Evolutionary conservation across 2,797 vertebrate species (phyloP).

Genomic region (Taenioides sp.): DNA sequence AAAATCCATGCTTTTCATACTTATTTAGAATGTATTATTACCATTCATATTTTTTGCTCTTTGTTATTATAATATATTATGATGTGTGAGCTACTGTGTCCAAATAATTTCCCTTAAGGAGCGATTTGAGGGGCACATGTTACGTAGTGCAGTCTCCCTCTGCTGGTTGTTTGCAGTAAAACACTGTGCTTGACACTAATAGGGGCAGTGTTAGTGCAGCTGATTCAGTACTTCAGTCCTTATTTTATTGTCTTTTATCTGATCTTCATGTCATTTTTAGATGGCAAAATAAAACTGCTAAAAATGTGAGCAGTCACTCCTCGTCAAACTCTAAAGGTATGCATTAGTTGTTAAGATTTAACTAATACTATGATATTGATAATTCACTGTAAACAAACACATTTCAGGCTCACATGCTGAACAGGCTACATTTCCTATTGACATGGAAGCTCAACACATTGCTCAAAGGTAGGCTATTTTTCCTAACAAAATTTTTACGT

Average conservation of each 20-base stretch:
- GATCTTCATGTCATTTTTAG: conserved; percentile 40
- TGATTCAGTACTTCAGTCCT: no score
- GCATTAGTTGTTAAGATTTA: not conserved
- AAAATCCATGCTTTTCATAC: not conserved
- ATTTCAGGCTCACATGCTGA: conserved; percentile 32
- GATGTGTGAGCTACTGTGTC: no score
- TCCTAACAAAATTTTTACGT: not conserved
- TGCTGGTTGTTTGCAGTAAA: conserved; percentile 46
- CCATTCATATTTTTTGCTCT: no score
- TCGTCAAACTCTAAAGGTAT: conserved; percentile 30
- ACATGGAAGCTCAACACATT: conserved; percentile 59
- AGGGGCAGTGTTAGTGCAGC: no score
- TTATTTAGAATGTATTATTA: no score
- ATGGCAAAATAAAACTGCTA: not conserved
- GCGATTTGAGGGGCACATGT: not conserved
- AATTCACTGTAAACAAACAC: not conserved
- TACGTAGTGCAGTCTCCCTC: conserved; percentile 31
- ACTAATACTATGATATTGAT: not conserved
- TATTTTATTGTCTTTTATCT: no score
- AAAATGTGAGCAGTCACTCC: conserved; percentile 41
- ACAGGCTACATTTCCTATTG: conserved; percentile 50
- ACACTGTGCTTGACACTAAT: not conserved
- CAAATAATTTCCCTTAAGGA: no score
- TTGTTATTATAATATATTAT: no score
- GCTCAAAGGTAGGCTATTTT: conserved; percentile 52